Evolutionary conservation across 2,797 vertebrate species (phyloP).

Genomic region (Hippocampus kuda): DNA sequence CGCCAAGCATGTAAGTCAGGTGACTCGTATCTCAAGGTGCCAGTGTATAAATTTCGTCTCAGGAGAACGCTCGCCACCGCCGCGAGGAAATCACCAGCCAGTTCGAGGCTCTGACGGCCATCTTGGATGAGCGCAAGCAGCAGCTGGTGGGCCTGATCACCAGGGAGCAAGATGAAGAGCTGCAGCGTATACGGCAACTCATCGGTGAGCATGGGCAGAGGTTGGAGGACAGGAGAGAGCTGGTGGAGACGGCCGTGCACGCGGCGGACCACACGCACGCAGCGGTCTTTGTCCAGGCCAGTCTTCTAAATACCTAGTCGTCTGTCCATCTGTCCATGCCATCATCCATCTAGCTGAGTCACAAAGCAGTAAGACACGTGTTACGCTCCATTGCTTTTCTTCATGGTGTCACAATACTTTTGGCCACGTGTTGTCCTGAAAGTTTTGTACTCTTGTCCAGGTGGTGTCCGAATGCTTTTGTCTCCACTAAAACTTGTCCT

Average conservation of each 20-base stretch:
- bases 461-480: background rate
- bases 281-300: slow-evolving; percentile 76
- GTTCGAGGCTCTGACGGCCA: slow-evolving; percentile 68
- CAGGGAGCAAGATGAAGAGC: slow-evolving; percentile 73
- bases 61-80: slow-evolving; percentile 76
- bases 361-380: background rate
- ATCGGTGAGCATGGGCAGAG: slow-evolving; percentile 73
- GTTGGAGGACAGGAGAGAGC: slow-evolving; percentile 73
- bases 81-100: slow-evolving; percentile 68
- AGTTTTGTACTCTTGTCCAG: too few species aligned
- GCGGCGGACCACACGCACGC: slow-evolving; percentile 84
- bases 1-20: too few species aligned
- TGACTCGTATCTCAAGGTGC: too few species aligned
- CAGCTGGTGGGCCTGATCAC: slow-evolving; percentile 73
- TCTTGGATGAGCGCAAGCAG: slow-evolving; percentile 81
- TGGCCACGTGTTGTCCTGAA: background rate
- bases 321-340: background rate
- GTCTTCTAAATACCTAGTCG: background rate
- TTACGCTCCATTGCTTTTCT: too few species aligned
- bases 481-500: background rate
- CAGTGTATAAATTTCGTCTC: slow-evolving; percentile 2
- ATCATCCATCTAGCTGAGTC: background rate
- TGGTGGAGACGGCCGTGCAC: slow-evolving; percentile 80
- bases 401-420: background rate
- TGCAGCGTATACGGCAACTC: slow-evolving; percentile 68